A percentile compares a stretch with the other conserved stretches of the same genome.
These are phyloP conservation scores for Augiades crinisus DNA, from an alignment of 2,888 invertebrate genomes.

Conservation along the genomic window DNA sequence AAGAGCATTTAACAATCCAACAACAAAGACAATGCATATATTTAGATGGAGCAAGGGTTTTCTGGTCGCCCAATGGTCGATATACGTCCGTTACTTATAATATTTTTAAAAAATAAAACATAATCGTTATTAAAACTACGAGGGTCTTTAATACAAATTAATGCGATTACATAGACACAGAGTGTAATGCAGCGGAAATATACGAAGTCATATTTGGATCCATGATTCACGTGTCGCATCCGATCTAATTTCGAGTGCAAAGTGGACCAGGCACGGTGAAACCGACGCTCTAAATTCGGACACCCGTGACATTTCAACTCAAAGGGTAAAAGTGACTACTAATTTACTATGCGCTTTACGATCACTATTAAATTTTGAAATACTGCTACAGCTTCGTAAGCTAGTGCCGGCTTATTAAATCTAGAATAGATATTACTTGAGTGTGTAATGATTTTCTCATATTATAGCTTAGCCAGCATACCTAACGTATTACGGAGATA, in stretches of 20 bases:
- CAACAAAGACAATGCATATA: no score
- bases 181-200: not conserved
- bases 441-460: no score
- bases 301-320: constrained; percentile 20
- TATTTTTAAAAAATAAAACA: no score
- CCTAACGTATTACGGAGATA: no score
- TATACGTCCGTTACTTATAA: no score
- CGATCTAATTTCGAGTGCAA: constrained; percentile 10
- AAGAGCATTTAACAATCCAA: no score
- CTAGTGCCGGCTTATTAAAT: not conserved
- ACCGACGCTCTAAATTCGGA: constrained; percentile 22
- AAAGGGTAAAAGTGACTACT: constrained; percentile 24
- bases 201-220: constrained; percentile 7
- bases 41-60: no score
- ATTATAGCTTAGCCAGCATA: no score
- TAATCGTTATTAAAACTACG: no score
- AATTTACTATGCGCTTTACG: constrained; percentile 22
- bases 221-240: constrained; percentile 16
- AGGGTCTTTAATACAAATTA: no score
- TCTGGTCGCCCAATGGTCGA: no score
- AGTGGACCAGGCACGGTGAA: constrained; percentile 37
- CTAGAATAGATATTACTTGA: not conserved
- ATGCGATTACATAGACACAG: no score
- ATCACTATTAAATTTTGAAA: constrained; percentile 15
- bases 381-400: not conserved